phyloP scores from a whole-genome alignment of 2,888 invertebrate genomes.

The Mesorhabditis spiculigera region DNA sequence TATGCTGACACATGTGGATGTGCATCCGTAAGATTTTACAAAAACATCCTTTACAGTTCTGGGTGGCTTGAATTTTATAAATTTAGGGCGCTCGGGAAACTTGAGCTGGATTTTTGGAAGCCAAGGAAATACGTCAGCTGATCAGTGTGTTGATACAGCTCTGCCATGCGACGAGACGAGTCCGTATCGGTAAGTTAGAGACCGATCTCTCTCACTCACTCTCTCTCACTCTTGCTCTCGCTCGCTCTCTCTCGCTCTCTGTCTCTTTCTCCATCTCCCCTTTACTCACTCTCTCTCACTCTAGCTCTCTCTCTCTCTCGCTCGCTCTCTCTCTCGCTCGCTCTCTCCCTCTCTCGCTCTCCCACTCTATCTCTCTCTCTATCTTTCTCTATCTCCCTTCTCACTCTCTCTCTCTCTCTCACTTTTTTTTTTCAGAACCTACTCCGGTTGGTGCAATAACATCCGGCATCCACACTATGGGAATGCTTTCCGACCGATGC shows the following conservation, averaged over 20 bases:
- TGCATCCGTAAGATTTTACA: slow-evolving; percentile 24
- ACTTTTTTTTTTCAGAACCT: slow-evolving; percentile 27
- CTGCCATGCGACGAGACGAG: neutral
- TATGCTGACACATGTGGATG: slow-evolving; percentile 34
- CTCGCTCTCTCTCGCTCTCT: too few species aligned
- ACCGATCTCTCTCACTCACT: neutral
- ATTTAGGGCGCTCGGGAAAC: slow-evolving; percentile 30
- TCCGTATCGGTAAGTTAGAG: neutral
- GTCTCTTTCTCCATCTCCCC: too few species aligned
- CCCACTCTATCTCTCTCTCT: too few species aligned
- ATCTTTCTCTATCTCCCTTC: too few species aligned
- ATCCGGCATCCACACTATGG: slow-evolving; percentile 41
- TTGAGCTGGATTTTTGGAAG: slow-evolving; percentile 36
- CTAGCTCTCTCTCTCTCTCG: too few species aligned
- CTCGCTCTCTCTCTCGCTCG: too few species aligned
- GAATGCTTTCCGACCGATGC: slow-evolving; percentile 43
- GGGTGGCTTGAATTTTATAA: too few species aligned
- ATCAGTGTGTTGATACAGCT: slow-evolving; percentile 30
- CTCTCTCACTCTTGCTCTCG: too few species aligned
- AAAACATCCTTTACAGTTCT: too few species aligned
- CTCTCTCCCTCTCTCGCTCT: too few species aligned
- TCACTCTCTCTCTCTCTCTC: too few species aligned
- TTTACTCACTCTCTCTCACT: too few species aligned
- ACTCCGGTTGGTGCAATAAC: slow-evolving; percentile 56
- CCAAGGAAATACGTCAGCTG: slow-evolving; percentile 23